A percentile compares a stretch with the other conserved stretches of the same genome.
These are phyloP conservation scores for Coelogynopora nodosa DNA, from an alignment of 2,888 invertebrate species.

Conservation along the genomic window DNA sequence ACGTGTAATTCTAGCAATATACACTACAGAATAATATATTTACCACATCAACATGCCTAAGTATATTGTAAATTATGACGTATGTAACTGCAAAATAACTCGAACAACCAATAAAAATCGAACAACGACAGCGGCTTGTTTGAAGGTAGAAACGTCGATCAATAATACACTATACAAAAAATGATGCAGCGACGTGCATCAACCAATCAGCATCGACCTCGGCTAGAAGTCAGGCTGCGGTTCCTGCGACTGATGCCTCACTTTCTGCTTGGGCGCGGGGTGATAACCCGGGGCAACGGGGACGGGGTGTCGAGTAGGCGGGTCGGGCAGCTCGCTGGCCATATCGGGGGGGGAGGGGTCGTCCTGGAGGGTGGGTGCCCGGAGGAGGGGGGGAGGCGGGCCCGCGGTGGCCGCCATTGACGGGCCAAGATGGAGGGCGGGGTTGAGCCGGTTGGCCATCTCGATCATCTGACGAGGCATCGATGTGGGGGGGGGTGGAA, in stretches of 20 bases:
- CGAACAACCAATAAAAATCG: no score
- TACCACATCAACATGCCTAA: no score
- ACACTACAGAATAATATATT: no score
- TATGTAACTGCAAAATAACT: no score
- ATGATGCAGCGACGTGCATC: no score
- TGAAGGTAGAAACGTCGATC: no score
- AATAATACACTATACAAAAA: no score
- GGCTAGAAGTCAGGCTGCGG: neutral
- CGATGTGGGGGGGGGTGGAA: no score
- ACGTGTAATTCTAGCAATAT: no score
- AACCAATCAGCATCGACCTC: no score
- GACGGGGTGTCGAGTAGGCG: neutral
- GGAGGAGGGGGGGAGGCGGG: neutral
- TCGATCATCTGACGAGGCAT: conserved; percentile 12
- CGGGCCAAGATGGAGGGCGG: neutral
- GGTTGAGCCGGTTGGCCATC: neutral
- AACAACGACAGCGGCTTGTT: no score
- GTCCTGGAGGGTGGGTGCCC: neutral
- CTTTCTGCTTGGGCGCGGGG: neutral
- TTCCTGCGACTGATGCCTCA: neutral
- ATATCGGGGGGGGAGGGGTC: neutral
- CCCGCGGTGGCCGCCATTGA: neutral
- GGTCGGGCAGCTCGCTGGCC: neutral
- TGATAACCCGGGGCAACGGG: neutral
- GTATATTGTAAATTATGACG: no score